Base-by-base conservation (phyloP, 2,888 invertebrate genomes). In the Temnothorax ravouxi region DNA sequence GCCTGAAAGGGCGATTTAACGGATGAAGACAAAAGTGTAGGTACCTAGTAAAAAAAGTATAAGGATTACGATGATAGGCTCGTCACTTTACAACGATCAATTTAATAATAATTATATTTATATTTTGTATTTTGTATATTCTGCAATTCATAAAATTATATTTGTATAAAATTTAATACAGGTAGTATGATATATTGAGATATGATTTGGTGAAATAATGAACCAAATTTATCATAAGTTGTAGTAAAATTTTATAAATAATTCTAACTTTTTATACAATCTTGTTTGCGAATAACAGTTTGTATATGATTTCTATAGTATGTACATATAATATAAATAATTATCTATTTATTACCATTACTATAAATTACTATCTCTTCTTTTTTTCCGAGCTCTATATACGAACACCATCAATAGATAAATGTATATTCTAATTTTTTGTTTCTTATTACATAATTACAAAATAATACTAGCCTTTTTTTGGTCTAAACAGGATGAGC, bases 1-100 rank as follows among this genome's bases (percentile, higher is more conserved):
- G 50, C 5, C 41, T 38, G 69, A 64, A 72, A 74, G 54, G 59
- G 64, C 64, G 71, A 83, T 83, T 85, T 83, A 83, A 79, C 83
- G 77, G 67, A 77, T 29, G 62, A 59, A 71, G 29, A 66, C 56
- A 84, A 81, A 81, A 25, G 52, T 69, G 38, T 64, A 21, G n/a
- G n/a, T n/a, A n/a, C n/a, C 2, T 41, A 56, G 50, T 81, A 50
- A 81, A 79, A 29, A 76, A 62, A 41, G 3, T 29, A 3, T 29
- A 13, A 47, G 52, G 50, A 21, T 47, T 52, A 62, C 44, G 64
- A 62, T 50, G 52, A 62, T 29, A 62, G 25, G 29, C 15, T 18
- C 6, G 21, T 52, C 21, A 18, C 52, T 25, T 41, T 34, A 50
- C 21, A 41, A 44, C 34, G 18, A 76, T 50, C 64, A 29, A 64